phyloP scores from a whole-genome alignment of 1,140 invertebrate species.

The Musca domestica region DNA sequence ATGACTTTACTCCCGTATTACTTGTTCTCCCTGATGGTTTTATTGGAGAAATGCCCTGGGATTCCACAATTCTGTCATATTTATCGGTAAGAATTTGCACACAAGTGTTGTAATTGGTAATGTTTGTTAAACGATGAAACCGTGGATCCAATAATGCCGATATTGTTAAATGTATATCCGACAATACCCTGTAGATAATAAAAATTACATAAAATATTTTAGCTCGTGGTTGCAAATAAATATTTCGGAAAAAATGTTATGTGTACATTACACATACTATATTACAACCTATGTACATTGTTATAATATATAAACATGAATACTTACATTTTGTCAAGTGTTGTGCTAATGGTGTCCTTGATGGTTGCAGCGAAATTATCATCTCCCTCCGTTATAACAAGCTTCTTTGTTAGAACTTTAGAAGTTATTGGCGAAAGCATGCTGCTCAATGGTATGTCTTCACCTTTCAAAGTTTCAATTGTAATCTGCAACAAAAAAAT shows the following conservation, averaged over 20 bases:
- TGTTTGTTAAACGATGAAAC: conserved; percentile 49
- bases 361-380: conserved; percentile 41
- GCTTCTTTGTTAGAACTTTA: conserved; percentile 48
- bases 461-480: conserved; percentile 45
- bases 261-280: too few relatives aligned
- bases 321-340: conserved; percentile 36
- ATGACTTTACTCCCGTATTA: neutral
- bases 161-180: conserved; percentile 43
- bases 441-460: conserved; percentile 47
- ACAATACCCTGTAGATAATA: conserved; percentile 31
- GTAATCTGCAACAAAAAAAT: conserved; percentile 35
- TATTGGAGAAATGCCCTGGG: conserved; percentile 13
- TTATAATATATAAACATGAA: too few relatives aligned
- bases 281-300: too few relatives aligned
- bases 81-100: conserved; percentile 42
- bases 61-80: conserved; percentile 34
- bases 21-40: conserved; percentile 4
- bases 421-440: conserved; percentile 50
- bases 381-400: conserved; percentile 41
- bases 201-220: too few relatives aligned
- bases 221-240: too few relatives aligned
- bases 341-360: conserved; percentile 40
- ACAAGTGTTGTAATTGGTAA: conserved; percentile 39
- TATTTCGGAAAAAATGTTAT: too few relatives aligned
- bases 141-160: conserved; percentile 46